These are phyloP conservation scores for Rallus limicola DNA, from an alignment of 2,113 vertebrate genomes.

Conservation along the genomic window DNA sequence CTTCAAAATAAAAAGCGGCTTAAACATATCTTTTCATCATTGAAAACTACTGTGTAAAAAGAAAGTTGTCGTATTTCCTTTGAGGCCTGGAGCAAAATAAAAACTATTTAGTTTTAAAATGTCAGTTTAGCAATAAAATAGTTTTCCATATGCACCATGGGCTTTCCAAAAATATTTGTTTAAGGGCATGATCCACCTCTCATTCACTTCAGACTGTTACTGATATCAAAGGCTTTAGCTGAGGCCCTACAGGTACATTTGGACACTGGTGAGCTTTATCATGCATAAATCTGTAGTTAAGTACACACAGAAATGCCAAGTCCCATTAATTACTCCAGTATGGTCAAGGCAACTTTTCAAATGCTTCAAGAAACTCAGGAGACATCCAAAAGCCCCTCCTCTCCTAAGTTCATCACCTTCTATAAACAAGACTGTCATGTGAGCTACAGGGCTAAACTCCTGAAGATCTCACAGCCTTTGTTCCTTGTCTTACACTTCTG, in stretches of 20 bases:
- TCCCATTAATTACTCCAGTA: slow-evolving; percentile 1
- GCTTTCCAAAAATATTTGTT: slow-evolving; percentile 50
- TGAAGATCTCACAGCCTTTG: neutral
- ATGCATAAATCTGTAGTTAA: slow-evolving; percentile 25
- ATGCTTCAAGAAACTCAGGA: neutral
- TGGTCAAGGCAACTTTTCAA: neutral
- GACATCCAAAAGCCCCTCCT: neutral
- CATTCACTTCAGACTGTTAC: slow-evolving; percentile 18
- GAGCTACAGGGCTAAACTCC: neutral
- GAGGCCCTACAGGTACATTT: slow-evolving; percentile 37
- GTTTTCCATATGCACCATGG: neutral
- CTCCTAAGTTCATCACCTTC: neutral
- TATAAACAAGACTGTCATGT: neutral
- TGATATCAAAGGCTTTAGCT: slow-evolving; percentile 43
- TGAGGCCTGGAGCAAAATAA: slow-evolving; percentile 29
- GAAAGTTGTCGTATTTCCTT: slow-evolving; percentile 10
- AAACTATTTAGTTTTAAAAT: slow-evolving; percentile 23
- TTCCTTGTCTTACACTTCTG: neutral
- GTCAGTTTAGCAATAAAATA: slow-evolving; percentile 23
- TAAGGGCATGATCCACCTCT: slow-evolving; percentile 12
- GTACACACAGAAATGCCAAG: neutral
- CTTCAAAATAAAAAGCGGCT: neutral
- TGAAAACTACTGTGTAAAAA: neutral
- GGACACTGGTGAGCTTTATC: slow-evolving; percentile 29
- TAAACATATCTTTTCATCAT: neutral